Evolutionary conservation across 92 coral and sea anemone genomes (phyloP).

Genomic region (Epizoanthus rinbou): DNA sequence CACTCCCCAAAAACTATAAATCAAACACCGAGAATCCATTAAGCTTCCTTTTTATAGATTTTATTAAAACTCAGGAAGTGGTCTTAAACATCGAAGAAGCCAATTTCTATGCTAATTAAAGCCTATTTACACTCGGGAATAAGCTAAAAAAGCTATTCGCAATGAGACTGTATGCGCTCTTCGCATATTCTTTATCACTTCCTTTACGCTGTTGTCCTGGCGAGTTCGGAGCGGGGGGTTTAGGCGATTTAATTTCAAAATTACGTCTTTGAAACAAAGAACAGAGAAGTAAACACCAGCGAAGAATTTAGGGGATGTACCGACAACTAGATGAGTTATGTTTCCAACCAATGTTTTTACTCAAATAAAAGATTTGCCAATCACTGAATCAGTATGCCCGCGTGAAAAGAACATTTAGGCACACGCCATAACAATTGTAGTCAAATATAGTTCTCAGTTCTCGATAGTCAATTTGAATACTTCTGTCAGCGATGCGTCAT

Average conservation of each 20-base stretch:
- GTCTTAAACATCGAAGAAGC: constrained; percentile 45
- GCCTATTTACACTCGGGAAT: constrained; percentile 69
- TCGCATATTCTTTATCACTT: constrained; percentile 19
- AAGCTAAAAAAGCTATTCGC: constrained; percentile 47
- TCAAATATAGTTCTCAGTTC: background rate
- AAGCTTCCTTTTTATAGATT: constrained; percentile 72
- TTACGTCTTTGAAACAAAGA: constrained; percentile 41
- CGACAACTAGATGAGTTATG: constrained; percentile 1
- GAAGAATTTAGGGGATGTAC: constrained; percentile 8
- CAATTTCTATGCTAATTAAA: constrained; percentile 97
- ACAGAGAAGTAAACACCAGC: background rate
- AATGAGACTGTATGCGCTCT: background rate
- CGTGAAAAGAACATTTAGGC: constrained; percentile 6
- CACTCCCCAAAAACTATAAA: constrained; percentile 68
- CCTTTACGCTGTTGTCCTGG: constrained; percentile 18
- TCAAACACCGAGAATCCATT: constrained; percentile 63
- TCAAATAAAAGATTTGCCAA: background rate
- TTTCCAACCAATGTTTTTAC: constrained; percentile 6
- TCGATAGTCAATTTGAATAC: constrained; percentile 14
- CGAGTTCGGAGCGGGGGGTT: constrained; percentile 32
- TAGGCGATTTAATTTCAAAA: constrained; percentile 41
- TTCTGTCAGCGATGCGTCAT: constrained; percentile 33
- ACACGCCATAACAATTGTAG: constrained; percentile 2
- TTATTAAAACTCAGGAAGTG: constrained; percentile 72
- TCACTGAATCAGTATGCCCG: background rate